phyloP scores from a whole-genome alignment of 2,113 vertebrate genomes.

The Caranx melampygus region DNA sequence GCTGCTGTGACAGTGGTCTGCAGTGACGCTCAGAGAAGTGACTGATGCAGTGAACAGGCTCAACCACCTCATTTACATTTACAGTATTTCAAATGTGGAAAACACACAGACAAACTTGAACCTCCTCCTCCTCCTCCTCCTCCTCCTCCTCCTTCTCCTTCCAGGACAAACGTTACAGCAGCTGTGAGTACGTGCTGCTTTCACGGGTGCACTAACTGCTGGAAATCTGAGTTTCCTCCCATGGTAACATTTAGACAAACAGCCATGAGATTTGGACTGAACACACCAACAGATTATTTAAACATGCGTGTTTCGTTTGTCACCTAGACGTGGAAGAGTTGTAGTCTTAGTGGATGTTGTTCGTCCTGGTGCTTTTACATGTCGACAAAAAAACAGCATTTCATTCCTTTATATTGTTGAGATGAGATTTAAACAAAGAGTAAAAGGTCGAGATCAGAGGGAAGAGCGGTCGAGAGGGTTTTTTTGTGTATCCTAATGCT shows the following conservation, averaged over 20 bases:
- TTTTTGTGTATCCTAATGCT: slow-evolving; percentile 33
- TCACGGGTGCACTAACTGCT: neutral
- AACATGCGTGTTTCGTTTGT: slow-evolving; percentile 12
- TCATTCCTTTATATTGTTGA: slow-evolving; percentile 10
- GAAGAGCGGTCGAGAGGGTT: neutral
- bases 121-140: no score
- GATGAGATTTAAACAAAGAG: slow-evolving; percentile 41
- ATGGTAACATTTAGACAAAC: neutral
- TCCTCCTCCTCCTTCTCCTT: no score
- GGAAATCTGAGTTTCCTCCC: neutral
- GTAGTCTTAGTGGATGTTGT: slow-evolving; percentile 13
- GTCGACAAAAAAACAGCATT: slow-evolving; percentile 55
- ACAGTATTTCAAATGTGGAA: no score
- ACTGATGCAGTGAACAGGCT: neutral
- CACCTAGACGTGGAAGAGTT: slow-evolving; percentile 18
- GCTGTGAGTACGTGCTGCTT: neutral
- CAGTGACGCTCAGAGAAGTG: neutral
- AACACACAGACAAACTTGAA: no score
- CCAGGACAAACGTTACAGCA: no score
- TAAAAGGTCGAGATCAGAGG: neutral
- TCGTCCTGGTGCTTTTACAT: slow-evolving; percentile 40
- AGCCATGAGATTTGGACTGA: slow-evolving; percentile 18
- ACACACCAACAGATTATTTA: slow-evolving; percentile 31
- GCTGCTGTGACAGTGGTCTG: no score
- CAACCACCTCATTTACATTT: no score